Evolutionary conservation across 2,888 invertebrate genomes (phyloP), one percentile per base, ranked within the genome.

Genomic region (Archaeoteleia sp.): DNA sequence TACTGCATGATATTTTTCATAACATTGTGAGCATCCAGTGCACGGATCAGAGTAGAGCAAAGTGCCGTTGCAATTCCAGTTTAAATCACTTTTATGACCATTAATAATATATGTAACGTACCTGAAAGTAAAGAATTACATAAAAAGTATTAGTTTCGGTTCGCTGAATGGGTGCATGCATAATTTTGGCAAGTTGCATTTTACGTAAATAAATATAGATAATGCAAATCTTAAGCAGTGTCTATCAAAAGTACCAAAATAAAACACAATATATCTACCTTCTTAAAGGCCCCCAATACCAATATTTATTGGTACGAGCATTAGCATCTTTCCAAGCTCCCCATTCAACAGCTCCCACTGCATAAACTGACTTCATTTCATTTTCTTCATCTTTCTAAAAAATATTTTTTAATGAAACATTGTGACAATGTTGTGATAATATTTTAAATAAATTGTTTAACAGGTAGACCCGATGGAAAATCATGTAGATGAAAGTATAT

Each of bases 311-410:
- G 78, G 90, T 90, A 70, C 88, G 89, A 0, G 90, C 89, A 55
- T 91, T 86, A 0, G 93, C 92, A 85, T 97, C 95, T 75, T 93
- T 88, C 82, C 93, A 93, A 0, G 93, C 91, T 1, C 97, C 97
- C 92, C 95, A 95, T 82, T 95, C 92, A 39, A 98, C 85, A 0
- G 90, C 89, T 46, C 90, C 89, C 69, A 96, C 85, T 0, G 95
- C 94, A 85, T 92, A 97, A 49, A 96, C 92, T 0, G 95, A 93
- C 81, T 92, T 91, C 29, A 82, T 83, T 48, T 85, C 69, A 45
- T 80, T 73, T 25, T 85, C 82, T 14, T 76, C 51, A 70, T 82
- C 75, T 51, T 79, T 73, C 80, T 83, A 66, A 48, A 74, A 20
- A n/a, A 12, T 5, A 12, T 23, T 23, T 23, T 23, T n/a, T n/a